phyloP scores from a whole-genome alignment of 2,113 vertebrate species.

The Hymenochirus boettgeri region DNA sequence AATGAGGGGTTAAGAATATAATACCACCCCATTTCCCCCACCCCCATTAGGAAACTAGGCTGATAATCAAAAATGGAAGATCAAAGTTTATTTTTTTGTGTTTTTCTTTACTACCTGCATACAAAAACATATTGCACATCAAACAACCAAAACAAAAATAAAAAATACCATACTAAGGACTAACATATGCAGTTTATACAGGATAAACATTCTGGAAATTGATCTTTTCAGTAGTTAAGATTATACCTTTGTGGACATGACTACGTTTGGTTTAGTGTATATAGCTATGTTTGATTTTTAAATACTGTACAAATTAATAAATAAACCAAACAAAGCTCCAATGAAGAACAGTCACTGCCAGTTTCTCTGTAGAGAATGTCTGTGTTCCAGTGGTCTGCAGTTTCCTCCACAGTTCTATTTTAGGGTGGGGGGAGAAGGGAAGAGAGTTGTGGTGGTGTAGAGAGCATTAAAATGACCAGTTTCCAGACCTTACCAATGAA shows the following conservation, averaged over 20 bases:
- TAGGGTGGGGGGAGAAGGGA: constrained; percentile 43
- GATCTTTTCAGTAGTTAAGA: constrained; percentile 95
- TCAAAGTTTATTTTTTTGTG: constrained; percentile 97
- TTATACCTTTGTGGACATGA: constrained; percentile 80
- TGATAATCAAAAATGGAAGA: constrained; percentile 88
- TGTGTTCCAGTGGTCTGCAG: constrained; percentile 74
- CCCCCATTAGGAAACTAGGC: constrained; percentile 36
- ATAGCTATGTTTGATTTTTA: constrained; percentile 89
- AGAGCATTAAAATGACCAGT: constrained; percentile 83
- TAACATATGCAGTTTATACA: constrained; percentile 81
- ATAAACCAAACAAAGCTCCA: constrained; percentile 96
- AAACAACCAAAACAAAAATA: constrained; percentile 95
- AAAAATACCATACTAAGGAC: constrained; percentile 78
- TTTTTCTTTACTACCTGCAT: constrained; percentile 92
- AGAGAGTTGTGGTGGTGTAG: too few species aligned
- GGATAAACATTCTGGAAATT: constrained; percentile 89
- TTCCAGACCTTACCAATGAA: constrained; percentile 89
- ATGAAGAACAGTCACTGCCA: constrained; percentile 88
- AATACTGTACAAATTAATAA: constrained; percentile 99
- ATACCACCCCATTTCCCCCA: constrained; percentile 18
- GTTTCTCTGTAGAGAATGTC: constrained; percentile 77
- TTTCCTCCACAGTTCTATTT: constrained; percentile 71
- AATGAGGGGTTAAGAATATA: constrained; percentile 22
- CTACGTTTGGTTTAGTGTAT: constrained; percentile 88
- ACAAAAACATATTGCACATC: constrained; percentile 99